Base-by-base conservation (phyloP, 1,140 invertebrate genomes). In the Homalodisca vitripennis region DNA sequence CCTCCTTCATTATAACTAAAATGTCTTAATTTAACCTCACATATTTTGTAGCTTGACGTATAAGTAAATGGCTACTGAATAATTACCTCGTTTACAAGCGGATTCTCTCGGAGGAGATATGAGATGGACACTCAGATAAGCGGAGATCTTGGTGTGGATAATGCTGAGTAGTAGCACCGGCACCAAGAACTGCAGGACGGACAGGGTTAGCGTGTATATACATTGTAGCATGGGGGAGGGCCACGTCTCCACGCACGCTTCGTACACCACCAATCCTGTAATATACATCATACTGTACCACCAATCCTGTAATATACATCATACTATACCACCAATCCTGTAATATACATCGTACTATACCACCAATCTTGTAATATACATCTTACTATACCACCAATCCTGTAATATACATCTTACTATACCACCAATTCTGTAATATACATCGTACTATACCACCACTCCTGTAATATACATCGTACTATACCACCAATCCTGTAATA, bases 181-280 rank as follows among this genome's bases (percentile, higher is more conserved):
- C 13, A 85, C 78, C 31, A 86, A 76, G 68, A 85, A 84, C 74
- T 85, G 84, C 17, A 84, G 77, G 30, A 86, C 72, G 66, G 86
- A 77, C 2, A 83, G 79, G 3, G 78, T 79, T 10, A 85, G 79
- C 1, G 81, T 81, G 76, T 86, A 86, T 0, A 79, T 74, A 12
- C 81, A 75, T 71, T 84, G 82, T 46, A 80, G 78, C 27, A 77
- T 73, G 10, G 73, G 72, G 0, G 74, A 73, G 2, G 82, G 80
- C 81, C 82, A 84, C 3, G 76, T 70, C 72, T 84, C 82, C 1
- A 80, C 74, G 70, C 82, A 84, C 32, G 75, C 75, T 46, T 81
- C 75, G 70, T 80, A 81, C 3, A 80, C 53, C 2, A 79, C 66
- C 6, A 80, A 47, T 71, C 80, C 77, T 77, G 80, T 66, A 81